Evolutionary conservation across 1,140 invertebrate genomes (phyloP).

Genomic region (Archivesica marissinica): DNA sequence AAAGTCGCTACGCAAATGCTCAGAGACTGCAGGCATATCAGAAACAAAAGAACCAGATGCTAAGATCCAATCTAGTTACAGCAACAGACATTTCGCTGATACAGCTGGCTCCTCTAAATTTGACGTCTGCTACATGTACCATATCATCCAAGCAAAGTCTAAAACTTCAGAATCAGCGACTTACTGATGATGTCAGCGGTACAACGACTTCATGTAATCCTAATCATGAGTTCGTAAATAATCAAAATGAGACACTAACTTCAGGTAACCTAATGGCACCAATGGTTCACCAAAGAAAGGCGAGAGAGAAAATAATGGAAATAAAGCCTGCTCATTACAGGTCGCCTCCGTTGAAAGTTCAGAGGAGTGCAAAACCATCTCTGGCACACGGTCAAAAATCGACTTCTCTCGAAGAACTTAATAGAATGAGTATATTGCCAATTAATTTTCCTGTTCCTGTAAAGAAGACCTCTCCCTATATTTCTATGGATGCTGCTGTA

Average conservation of each 20-base stretch:
- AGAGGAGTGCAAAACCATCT: neutral
- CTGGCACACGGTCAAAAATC: conserved; percentile 12
- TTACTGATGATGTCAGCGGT: too few relatives aligned
- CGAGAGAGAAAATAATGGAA: conserved; percentile 3
- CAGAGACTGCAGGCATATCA: too few relatives aligned
- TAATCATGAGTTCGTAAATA: neutral
- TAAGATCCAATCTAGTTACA: too few relatives aligned
- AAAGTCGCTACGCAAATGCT: too few relatives aligned
- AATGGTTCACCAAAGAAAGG: neutral
- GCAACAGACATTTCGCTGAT: too few relatives aligned
- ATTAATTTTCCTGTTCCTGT: neutral
- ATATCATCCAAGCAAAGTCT: too few relatives aligned
- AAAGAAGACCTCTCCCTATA: neutral
- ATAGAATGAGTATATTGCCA: conserved; percentile 10
- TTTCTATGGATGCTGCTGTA: neutral
- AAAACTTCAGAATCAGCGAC: too few relatives aligned
- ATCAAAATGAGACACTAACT: neutral
- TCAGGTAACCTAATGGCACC: neutral
- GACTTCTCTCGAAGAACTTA: neutral
- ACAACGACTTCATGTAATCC: neutral
- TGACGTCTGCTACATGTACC: too few relatives aligned
- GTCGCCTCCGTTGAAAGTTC: conserved; percentile 17
- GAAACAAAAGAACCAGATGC: too few relatives aligned
- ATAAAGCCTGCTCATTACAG: conserved; percentile 10
- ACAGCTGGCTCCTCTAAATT: too few relatives aligned